Percentiles rank a stretch among this genome's conserved stretches.
Conservation (phyloP, 2,113 vertebrate species). For the Misgurnus anguillicaudatus region DNA sequence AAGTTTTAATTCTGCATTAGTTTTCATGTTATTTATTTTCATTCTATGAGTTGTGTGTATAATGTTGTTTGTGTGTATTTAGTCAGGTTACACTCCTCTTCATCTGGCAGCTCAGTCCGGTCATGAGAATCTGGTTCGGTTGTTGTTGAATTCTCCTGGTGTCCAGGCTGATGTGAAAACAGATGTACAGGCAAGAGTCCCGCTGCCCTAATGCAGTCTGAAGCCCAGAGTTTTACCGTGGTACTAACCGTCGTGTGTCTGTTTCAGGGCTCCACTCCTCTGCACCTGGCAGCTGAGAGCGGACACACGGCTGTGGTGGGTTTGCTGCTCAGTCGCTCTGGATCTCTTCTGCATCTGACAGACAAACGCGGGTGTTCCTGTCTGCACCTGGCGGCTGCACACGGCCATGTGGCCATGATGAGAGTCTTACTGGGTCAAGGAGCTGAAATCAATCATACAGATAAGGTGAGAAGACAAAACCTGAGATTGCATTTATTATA, state of each 20-base stretch:
- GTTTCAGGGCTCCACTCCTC: constrained; percentile 60
- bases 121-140: constrained; percentile 65
- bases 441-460: constrained; percentile 62
- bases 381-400: constrained; percentile 58
- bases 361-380: constrained; percentile 64
- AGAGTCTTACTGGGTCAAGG: constrained; percentile 60
- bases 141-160: constrained; percentile 67
- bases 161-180: constrained; percentile 63
- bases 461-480: constrained; percentile 57
- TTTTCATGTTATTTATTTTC: neutral
- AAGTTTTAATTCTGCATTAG: neutral
- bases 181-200: constrained; percentile 58
- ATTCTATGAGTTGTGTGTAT: neutral
- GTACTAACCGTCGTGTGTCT: neutral
- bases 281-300: constrained; percentile 64
- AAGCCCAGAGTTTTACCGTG: too few relatives aligned
- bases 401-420: constrained; percentile 58
- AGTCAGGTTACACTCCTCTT: constrained; percentile 68
- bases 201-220: neutral
- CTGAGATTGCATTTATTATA: neutral
- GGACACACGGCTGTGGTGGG: constrained; percentile 65
- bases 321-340: constrained; percentile 65
- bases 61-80: constrained; percentile 32
- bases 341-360: constrained; percentile 61
- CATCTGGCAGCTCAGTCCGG: constrained; percentile 68